These are phyloP conservation scores for Terebella lapidaria DNA, from an alignment of 2,888 invertebrate genomes.

Conservation along the genomic window DNA sequence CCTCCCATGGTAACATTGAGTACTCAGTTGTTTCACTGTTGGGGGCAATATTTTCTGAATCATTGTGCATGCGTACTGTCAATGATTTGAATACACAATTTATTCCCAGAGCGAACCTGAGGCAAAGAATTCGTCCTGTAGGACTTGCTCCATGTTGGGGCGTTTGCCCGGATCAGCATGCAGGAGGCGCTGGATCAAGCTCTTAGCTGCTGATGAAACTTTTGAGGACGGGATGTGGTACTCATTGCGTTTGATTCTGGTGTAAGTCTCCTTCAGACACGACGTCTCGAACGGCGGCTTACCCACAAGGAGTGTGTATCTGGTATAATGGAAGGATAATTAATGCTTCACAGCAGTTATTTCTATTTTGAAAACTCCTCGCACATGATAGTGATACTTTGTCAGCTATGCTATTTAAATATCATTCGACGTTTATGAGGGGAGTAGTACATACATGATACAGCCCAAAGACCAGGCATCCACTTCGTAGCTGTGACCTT, in stretches of 20 bases:
- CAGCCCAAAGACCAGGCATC: slow-evolving; percentile 99
- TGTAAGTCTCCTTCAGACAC: slow-evolving; percentile 90
- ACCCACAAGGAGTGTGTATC: slow-evolving; percentile 88
- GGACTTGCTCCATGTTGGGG: slow-evolving; percentile 53
- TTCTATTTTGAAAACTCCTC: too few relatives aligned
- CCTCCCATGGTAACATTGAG: too few relatives aligned
- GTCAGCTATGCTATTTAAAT: too few relatives aligned
- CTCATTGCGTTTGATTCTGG: slow-evolving; percentile 89
- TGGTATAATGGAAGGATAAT: slow-evolving; percentile 18
- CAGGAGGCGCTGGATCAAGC: slow-evolving; percentile 55
- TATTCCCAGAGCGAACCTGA: too few relatives aligned
- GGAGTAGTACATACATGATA: slow-evolving; percentile 71
- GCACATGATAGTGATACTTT: too few relatives aligned
- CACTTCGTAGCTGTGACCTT: slow-evolving; percentile 97
- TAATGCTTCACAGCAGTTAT: too few relatives aligned
- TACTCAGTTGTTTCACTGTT: too few relatives aligned
- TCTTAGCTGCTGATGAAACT: slow-evolving; percentile 39
- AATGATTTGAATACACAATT: too few relatives aligned
- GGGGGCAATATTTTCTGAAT: too few relatives aligned
- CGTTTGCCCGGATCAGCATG: slow-evolving; percentile 54
- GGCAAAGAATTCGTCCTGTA: slow-evolving; percentile 47
- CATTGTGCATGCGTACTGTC: too few relatives aligned
- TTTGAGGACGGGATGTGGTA: slow-evolving; percentile 64
- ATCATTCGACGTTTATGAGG: neutral
- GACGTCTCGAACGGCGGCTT: slow-evolving; percentile 97